Base-by-base conservation (phyloP, 1,140 invertebrate genomes). In the Arion vulgaris region DNA sequence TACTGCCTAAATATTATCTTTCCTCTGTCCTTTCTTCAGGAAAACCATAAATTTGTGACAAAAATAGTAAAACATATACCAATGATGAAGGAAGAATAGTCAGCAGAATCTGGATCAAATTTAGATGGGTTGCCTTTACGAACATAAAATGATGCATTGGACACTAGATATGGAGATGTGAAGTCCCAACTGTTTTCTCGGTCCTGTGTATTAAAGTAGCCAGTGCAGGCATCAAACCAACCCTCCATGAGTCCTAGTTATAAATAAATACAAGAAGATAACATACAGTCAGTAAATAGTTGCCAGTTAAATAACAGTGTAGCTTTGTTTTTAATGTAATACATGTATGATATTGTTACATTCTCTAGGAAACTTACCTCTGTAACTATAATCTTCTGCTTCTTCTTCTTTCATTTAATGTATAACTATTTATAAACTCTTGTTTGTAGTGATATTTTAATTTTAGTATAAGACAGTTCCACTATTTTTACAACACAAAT, bases 181-280 rank as follows among this genome's bases (percentile, higher is more conserved):
- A 87, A 87, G 51, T 83, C 75, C 76, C 85, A 57, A 26, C 84
- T 81, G 41, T 87, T 87, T 11, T 53, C 28, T 53, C 86, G 71
- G 32, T 87, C 86, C 19, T 53, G 57, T 15, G 84, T 85, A 23
- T 69, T 66, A 17, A 83, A 77, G 73, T 85, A 87, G 32, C 81
- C 83, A 4, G 81, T 80, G 49, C 86, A 87, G 1, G 85, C 85
- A 57, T 88, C 87, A 57, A 87, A 88, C 87, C 87, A 88, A 0
- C 82, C 71, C 0, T 72, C 82, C 86, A 87, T 87, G 26, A 88
- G 77, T 39, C 87, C 87, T 88, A 51, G 0, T 66, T 23, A 23
- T 5, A 62, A 15, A 38, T 13, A 71, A 28, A 15, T 36, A 68
- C 26, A 68, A 7, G 32, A 9, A 9, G 26, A n/a, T 34, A 68